These are phyloP conservation scores for Neoarius graeffei DNA, from an alignment of 2,113 vertebrate species.

Conservation along the genomic window DNA sequence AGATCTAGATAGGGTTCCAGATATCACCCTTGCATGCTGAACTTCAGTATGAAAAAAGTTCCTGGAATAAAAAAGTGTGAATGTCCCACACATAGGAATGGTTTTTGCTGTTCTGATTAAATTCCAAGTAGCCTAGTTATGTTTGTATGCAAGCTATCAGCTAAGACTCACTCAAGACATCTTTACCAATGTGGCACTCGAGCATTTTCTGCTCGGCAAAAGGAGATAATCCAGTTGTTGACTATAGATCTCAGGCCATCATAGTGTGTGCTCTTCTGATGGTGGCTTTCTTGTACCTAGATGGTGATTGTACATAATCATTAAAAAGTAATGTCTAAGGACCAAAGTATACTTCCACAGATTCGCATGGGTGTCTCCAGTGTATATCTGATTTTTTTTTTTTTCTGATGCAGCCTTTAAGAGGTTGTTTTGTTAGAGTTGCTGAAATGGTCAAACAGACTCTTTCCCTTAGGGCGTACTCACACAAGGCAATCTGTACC, in stretches of 20 bases:
- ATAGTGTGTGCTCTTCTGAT: not conserved
- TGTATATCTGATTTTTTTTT: no score
- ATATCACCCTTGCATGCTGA: conserved; percentile 4
- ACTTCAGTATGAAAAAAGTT: not conserved
- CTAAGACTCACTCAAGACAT: not conserved
- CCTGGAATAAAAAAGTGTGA: not conserved
- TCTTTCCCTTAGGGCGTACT: not conserved
- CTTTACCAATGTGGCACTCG: not conserved
- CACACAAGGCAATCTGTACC: no score
- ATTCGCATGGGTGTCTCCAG: no score
- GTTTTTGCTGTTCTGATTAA: not conserved
- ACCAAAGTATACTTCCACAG: no score
- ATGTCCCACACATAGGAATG: not conserved
- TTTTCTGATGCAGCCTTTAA: not conserved
- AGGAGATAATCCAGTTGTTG: not conserved
- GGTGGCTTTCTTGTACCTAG: not conserved
- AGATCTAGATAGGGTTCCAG: not conserved
- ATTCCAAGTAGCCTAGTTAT: not conserved
- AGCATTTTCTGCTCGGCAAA: not conserved
- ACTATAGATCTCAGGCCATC: not conserved
- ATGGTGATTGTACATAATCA: not conserved
- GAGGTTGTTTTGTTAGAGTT: not conserved
- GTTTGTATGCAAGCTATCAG: not conserved
- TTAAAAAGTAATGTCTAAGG: not conserved
- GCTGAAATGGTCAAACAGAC: not conserved